Evolutionary conservation across 1,140 invertebrate species (phyloP).

Genomic region (Oncopodura yosiiana): DNA sequence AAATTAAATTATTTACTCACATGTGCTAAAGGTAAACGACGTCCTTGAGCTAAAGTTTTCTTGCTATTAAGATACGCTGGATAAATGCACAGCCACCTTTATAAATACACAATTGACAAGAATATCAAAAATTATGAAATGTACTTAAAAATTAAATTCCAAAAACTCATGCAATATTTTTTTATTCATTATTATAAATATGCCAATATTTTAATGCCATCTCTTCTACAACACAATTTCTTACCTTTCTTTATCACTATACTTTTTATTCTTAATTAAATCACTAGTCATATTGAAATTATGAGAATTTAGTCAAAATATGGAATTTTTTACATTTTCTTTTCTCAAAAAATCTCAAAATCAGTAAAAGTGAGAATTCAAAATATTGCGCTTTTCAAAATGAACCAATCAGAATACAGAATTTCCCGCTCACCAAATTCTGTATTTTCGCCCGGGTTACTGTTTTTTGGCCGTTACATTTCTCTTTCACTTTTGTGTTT

Average conservation of each 20-base stretch:
- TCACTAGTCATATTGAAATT: slow-evolving; percentile 19
- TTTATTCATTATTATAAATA: too few species aligned
- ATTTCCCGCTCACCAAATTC: too few species aligned
- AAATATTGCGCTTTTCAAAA: too few species aligned
- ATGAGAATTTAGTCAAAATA: too few species aligned
- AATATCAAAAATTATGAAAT: background rate
- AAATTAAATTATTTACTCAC: slow-evolving; percentile 37
- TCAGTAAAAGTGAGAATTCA: too few species aligned
- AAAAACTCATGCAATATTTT: too few species aligned
- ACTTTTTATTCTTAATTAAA: slow-evolving; percentile 47
- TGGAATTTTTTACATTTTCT: too few species aligned
- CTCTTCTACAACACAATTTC: background rate
- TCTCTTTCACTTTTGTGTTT: too few species aligned
- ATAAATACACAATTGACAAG: slow-evolving; percentile 34
- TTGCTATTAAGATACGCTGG: slow-evolving; percentile 92
- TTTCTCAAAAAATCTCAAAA: too few species aligned
- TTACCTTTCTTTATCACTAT: slow-evolving; percentile 54
- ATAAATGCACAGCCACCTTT: slow-evolving; percentile 92
- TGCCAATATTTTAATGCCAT: background rate
- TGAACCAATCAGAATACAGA: too few species aligned
- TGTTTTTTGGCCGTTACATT: too few species aligned
- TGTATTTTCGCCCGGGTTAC: too few species aligned
- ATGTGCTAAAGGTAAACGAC: slow-evolving; percentile 69
- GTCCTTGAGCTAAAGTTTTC: slow-evolving; percentile 76
- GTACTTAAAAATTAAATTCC: slow-evolving; percentile 11